Evolutionary conservation across 2,113 vertebrate genomes (phyloP).

Genomic region (Turdus rufiventris): DNA sequence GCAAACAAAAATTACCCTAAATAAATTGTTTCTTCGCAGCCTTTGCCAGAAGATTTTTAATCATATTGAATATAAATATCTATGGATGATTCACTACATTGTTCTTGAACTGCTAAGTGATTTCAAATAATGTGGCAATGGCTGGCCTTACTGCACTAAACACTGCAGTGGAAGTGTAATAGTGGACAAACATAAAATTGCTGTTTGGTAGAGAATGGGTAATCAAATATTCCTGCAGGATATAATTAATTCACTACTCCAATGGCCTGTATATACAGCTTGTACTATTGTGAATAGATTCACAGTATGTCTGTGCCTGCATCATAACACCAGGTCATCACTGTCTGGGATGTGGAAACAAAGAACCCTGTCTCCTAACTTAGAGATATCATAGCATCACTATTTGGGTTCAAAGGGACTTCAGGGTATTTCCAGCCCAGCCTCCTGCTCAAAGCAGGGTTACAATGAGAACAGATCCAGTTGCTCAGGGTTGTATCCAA

Average conservation of each 20-base stretch:
- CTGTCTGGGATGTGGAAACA: background rate
- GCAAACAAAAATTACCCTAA: background rate
- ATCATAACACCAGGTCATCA: background rate
- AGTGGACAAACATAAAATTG: background rate
- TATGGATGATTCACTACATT: background rate
- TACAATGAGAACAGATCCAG: background rate
- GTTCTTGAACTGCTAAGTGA: background rate
- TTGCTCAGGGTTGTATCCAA: background rate
- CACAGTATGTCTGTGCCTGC: background rate
- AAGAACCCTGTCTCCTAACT: background rate
- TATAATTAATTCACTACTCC: background rate
- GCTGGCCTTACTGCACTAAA: background rate
- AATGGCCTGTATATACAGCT: background rate
- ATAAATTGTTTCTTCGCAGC: background rate
- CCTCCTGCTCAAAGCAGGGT: background rate
- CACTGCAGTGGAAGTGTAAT: background rate
- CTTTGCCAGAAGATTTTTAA: background rate
- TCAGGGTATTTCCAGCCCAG: background rate
- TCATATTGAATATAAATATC: background rate
- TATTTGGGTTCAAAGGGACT: background rate
- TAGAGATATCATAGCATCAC: fast-evolving
- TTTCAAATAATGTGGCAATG: background rate
- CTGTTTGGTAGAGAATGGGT: background rate
- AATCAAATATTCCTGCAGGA: background rate
- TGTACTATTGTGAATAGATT: background rate